Base-by-base conservation (phyloP, 2,797 vertebrate genomes). In the Myripristis jacobus region DNA sequence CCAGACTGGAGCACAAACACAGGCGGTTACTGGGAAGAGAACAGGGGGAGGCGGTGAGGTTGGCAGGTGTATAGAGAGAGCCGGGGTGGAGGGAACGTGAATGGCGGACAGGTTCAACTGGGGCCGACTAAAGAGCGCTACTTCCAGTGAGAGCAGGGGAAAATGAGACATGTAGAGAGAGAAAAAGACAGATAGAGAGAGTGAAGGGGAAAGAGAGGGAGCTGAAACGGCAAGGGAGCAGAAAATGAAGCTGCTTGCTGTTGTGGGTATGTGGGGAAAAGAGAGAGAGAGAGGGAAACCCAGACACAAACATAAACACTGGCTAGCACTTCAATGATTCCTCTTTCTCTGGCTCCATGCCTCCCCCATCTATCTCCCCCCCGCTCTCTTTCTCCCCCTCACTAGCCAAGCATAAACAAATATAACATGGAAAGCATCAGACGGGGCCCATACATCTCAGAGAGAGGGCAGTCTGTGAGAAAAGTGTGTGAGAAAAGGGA, bases 291-390 rank as follows among this genome's bases (percentile, higher is more conserved):
- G 78, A 79, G 68, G 60, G 75, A 73, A 87, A 87, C 64, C 90
- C 89, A 93, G 92, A 93, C 91, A 91, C 88, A 91, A 93, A 92
- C 89, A 93, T 89, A 90, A 93, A 93, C 89, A 93, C 77, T 86
- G 88, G 86, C 81, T 29, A 31, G 73, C 16, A 89, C 89, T 90
- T 93, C 86, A 93, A 89, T 89, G 84, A 76, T 81, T 86, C 81
- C 80, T 78, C 87, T 87, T 69, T 86, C 77, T 73, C 69, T 34
- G 82, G 61, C 69, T 75, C 47, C 24, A 57, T 47, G 63, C 66
- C 66, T 55, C 75, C 29, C 29, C 19, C 16, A n/a, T 51, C 61
- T 36, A 29, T 29, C 27, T 36, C 51, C 12, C 63, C n/a, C 34
- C 22, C 60, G 18, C 2, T 36, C 53, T 50, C 34, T 10, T 9